A percentile compares a stretch with the other conserved stretches of the same genome.
Evolutionary conservation across 2,888 invertebrate species (phyloP).

Genomic region (Cryptophagus acutangulus): DNA sequence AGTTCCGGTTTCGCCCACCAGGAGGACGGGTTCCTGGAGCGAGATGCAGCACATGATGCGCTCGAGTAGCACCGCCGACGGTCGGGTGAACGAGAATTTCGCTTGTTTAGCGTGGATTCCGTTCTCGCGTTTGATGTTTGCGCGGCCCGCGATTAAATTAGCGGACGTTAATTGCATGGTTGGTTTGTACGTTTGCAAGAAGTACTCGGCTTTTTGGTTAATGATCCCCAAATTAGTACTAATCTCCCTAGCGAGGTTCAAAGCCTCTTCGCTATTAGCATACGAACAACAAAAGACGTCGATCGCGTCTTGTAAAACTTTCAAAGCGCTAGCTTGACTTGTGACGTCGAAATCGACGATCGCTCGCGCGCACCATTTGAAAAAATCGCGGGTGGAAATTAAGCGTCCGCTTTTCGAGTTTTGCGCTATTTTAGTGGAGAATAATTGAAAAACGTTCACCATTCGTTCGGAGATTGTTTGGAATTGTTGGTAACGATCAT

Average conservation of each 20-base stretch:
- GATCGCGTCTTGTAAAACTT: constrained; percentile 80
- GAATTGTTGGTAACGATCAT: constrained; percentile 64
- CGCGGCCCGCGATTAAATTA: constrained; percentile 68
- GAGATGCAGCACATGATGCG: constrained; percentile 78
- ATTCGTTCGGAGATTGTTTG: constrained; percentile 70
- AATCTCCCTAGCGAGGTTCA: constrained; percentile 67
- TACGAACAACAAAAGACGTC: constrained; percentile 87
- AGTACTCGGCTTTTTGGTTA: constrained; percentile 76
- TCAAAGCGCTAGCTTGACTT: constrained; percentile 62
- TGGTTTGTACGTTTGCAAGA: constrained; percentile 74
- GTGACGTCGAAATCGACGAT: constrained; percentile 68
- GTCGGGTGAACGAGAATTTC: constrained; percentile 78
- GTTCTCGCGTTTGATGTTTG: constrained; percentile 45
- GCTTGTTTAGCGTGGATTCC: constrained; percentile 29
- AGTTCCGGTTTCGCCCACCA: constrained; percentile 98
- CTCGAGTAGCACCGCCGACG: constrained; percentile 78
- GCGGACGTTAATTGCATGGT: constrained; percentile 56
- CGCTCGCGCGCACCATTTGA: constrained; percentile 85
- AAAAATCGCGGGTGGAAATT: constrained; percentile 80
- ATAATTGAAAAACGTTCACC: constrained; percentile 76
- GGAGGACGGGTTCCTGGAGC: constrained; percentile 81
- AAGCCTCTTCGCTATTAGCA: constrained; percentile 58
- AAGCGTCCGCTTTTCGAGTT: constrained; percentile 55
- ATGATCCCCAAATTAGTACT: constrained; percentile 78
- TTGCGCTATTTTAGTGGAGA: constrained; percentile 55